Base-by-base conservation (phyloP, 2,113 vertebrate genomes). In the Laticauda colubrina region DNA sequence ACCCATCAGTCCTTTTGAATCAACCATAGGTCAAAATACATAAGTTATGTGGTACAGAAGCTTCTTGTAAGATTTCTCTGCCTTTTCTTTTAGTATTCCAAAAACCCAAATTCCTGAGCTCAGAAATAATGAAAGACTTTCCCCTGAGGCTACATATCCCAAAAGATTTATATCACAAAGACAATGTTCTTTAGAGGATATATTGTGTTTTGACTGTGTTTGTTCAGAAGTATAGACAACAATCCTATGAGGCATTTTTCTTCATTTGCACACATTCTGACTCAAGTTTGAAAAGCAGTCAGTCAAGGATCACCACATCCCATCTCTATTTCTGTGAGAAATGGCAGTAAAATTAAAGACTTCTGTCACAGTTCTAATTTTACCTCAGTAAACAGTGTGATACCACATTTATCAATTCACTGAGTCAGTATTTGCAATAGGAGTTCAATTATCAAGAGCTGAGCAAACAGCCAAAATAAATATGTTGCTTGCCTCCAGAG, bases 191-290 rank as follows among this genome's bases (percentile, higher is more conserved):
- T 20, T 89, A 51, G 1, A 91, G 87, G 26, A 94, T 92, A 18
- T 90, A 6, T 0, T 23, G 29, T 85, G 43, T 87, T 6, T 88
- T 86, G 93, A 1, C 54, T 5, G 29, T 0, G 0, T 85, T 94
- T 92, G 21, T 48, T 87, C 94, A 34, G 85, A 94, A 88, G n/a
- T 86, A 23, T 85, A 94, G 34, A 11, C 90, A 93, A 89, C 89
- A 10, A 87, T 3, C 86, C 92, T 91, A 18, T 92, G 87, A 53
- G 1, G 34, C 0, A 64, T 53, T 29, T 0, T n/a, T 89, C 15
- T 85, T 75, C 64, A 8, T 94, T 0, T 87, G 1, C 24, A 48
- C 34, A n/a, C 20, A 18, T 10, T 88, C 20, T 48, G 7, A 20
- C 0, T 85, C 87, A 92, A 6, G 0, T 0, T 21, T 93, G 23